phyloP scores from a whole-genome alignment of 1,140 invertebrate species.

The Drosophila triauraria region DNA sequence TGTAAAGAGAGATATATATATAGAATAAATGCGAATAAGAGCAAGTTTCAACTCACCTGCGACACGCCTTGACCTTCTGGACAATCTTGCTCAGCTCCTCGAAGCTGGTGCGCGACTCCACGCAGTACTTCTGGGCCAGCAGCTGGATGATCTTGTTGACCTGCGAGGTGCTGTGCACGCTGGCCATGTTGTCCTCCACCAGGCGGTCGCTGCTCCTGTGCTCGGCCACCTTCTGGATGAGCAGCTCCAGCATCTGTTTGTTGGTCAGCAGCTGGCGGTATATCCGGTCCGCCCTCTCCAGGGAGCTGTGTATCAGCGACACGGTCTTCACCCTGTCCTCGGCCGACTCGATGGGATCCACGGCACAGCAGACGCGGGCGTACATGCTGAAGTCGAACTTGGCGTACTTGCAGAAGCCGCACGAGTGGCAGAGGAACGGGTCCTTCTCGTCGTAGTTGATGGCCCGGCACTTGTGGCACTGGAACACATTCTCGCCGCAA shows the following conservation, averaged over 20 bases:
- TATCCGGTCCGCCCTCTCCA: slow-evolving; percentile 97
- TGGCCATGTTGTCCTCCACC: slow-evolving; percentile 85
- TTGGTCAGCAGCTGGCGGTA: slow-evolving; percentile 95
- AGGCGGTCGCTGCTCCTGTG: slow-evolving; percentile 80
- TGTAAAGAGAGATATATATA: slow-evolving; percentile 23
- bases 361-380: slow-evolving; percentile 96
- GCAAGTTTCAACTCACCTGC: slow-evolving; percentile 84
- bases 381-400: slow-evolving; percentile 98
- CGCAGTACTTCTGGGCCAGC: slow-evolving; percentile 96
- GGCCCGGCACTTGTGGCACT: slow-evolving; percentile 98
- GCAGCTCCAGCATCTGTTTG: slow-evolving; percentile 93
- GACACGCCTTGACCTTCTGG: slow-evolving; percentile 94
- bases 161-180: slow-evolving; percentile 87
- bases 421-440: slow-evolving; percentile 99
- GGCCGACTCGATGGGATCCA: slow-evolving; percentile 98
- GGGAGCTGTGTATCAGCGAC: slow-evolving; percentile 93
- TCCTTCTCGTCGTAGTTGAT: slow-evolving; percentile 99
- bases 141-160: slow-evolving; percentile 94
- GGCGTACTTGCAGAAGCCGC: slow-evolving; percentile 99
- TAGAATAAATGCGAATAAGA: slow-evolving; percentile 39
- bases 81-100: slow-evolving; percentile 98
- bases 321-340: slow-evolving; percentile 98
- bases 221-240: slow-evolving; percentile 83
- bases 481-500: slow-evolving; percentile 99
- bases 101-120: slow-evolving; percentile 97